Percentiles rank a stretch among this genome's conserved stretches.
phyloP scores from a whole-genome alignment of 2,797 vertebrate species.

The Rhinella marina region DNA sequence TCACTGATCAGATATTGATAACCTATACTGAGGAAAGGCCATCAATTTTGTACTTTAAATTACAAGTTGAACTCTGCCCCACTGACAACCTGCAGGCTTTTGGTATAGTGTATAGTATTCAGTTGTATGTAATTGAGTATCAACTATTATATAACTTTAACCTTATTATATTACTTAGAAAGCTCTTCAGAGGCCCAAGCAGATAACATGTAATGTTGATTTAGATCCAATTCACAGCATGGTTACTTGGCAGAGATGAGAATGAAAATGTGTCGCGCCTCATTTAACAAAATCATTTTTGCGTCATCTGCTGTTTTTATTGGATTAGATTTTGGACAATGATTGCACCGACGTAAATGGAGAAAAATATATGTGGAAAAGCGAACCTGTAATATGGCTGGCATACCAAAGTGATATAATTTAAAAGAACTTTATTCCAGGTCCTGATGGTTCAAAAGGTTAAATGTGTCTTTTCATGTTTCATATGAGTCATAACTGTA shows the following conservation, averaged over 20 bases:
- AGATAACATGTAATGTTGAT: constrained; percentile 20
- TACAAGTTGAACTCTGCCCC: not conserved
- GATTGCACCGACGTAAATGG: constrained; percentile 5
- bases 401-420: not conserved
- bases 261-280: constrained; percentile 29
- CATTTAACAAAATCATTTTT: constrained; percentile 35
- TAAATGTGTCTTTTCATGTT: constrained; percentile 3
- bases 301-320: constrained; percentile 31
- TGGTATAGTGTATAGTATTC: not conserved
- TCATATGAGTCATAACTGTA: not conserved
- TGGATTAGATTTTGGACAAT: constrained; percentile 24
- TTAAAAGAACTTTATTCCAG: not conserved
- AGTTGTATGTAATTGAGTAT: not conserved
- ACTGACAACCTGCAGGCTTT: not conserved
- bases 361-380: not conserved
- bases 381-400: not conserved
- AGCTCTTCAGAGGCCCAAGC: not conserved
- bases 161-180: not conserved
- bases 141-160: not conserved
- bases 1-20: no score
- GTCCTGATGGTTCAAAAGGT: not conserved
- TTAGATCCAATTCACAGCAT: constrained; percentile 31
- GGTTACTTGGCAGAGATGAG: constrained; percentile 17
- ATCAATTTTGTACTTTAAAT: not conserved
- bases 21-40: no score